Evolutionary conservation across 2,888 invertebrate species (phyloP), one percentile per base, ranked within the genome.

Genomic region (Mythimna ferrago): DNA sequence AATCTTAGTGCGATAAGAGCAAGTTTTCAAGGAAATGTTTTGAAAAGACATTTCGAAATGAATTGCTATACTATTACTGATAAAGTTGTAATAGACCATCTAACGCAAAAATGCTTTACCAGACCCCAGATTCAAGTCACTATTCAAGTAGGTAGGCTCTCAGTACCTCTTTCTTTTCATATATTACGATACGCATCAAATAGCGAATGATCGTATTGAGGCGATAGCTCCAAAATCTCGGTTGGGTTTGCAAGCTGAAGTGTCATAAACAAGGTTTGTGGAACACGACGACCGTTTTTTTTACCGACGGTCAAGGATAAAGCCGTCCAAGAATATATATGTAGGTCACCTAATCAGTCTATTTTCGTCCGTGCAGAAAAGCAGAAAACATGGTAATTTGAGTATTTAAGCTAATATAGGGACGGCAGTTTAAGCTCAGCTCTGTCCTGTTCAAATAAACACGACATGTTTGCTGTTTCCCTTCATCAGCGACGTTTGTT

Each of bases 401-500:
- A 58, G 51, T 21, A 68, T 53, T 76, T 58, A 6, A 53, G 51
- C 75, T 32, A 65, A n/a, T 51, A 44, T 21, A 19, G 6, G n/a
- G 21, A 61, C 7, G 41, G 14, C 41, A 57, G 21, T 35, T 14
- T 67, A 32, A 51, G 16, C 21, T 21, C 14, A 7, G 44, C 32
- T 44, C n/a, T n/a, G 58, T 41, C 32, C 64, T 64, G 38, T 21
- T 48, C 21, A 48, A 71, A 78, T 64, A 78, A 61, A 64, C 35
- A 60, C 32, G 48, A 21, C 19, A 5, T n/a, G 32, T 71, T 71
- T 71, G 21, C 48, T 48, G 6, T 53, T 63, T 64, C 21, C 53
- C 53, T 48, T 64, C 54, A 71, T 16, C 16, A 54, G 21, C 26
- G 21, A 38, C 4, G 11, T 63, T 70, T 76, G 38, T 76, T 64